phyloP scores from a whole-genome alignment of 2,113 vertebrate genomes.

The Helogale parvula region DNA sequence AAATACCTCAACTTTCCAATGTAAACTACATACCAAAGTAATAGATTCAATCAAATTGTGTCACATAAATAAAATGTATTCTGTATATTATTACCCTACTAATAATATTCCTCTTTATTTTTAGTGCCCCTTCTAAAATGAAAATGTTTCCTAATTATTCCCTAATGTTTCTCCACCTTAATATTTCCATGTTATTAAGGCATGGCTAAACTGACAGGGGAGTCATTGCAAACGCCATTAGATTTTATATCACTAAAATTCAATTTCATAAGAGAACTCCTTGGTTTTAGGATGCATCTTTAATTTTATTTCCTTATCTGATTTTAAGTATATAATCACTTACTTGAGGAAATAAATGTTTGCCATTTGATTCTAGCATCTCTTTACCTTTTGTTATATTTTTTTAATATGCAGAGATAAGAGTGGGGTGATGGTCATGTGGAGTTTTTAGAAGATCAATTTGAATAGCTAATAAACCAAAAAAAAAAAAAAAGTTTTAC shows the following conservation, averaged over 20 bases:
- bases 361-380: neutral
- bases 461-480: neutral
- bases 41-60: neutral
- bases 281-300: neutral
- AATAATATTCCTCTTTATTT: neutral
- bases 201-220: neutral
- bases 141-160: neutral
- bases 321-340: neutral
- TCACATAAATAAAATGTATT: neutral
- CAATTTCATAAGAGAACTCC: neutral
- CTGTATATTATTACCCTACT: neutral
- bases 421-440: neutral
- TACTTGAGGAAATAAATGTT: neutral
- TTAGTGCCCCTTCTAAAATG: neutral
- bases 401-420: neutral
- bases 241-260: conserved; percentile 48
- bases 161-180: neutral
- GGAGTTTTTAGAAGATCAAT: neutral
- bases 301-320: neutral
- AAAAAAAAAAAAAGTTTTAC: too few relatives aligned
- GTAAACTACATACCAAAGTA: neutral
- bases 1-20: neutral
- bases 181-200: neutral
- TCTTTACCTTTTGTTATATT: neutral
- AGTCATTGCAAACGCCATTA: conserved; percentile 12